Percentiles rank a stretch among this genome's conserved stretches.
These are phyloP conservation scores for Euwallacea similis DNA, from an alignment of 1,140 invertebrate species.

Conservation along the genomic window DNA sequence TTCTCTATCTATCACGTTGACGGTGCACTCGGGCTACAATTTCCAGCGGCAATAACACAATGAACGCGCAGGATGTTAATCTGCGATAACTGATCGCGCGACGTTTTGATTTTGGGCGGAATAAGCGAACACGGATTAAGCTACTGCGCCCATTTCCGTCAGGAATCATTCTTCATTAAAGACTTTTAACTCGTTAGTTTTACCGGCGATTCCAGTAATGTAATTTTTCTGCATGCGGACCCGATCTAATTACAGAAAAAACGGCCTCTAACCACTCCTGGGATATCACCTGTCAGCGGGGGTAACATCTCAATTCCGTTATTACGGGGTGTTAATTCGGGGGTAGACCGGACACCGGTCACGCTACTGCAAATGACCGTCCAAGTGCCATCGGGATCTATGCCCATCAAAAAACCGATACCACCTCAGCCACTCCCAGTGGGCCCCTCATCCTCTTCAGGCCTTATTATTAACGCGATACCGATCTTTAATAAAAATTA, in stretches of 20 bases:
- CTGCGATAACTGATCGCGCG: slow-evolving; percentile 52
- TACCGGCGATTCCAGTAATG: not conserved
- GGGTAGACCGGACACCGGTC: not conserved
- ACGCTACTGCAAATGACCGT: not conserved
- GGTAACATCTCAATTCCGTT: not conserved
- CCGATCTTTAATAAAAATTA: slow-evolving; percentile 49
- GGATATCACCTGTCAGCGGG: not conserved
- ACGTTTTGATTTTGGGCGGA: slow-evolving; percentile 48
- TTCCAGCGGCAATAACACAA: slow-evolving; percentile 54
- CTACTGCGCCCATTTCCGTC: slow-evolving; percentile 19
- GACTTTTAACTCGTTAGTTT: slow-evolving; percentile 11
- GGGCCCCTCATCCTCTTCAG: not conserved
- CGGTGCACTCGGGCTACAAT: slow-evolving; percentile 48
- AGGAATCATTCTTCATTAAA: slow-evolving; percentile 29
- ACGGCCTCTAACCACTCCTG: not conserved
- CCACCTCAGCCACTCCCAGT: slow-evolving; percentile 25
- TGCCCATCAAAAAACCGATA: not conserved
- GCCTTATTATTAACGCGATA: slow-evolving; percentile 47
- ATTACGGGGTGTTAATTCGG: slow-evolving; percentile 10
- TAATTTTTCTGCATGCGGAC: no score
- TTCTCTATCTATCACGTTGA: slow-evolving; percentile 54
- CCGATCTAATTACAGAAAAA: no score
- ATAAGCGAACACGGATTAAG: slow-evolving; percentile 23
- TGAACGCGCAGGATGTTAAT: slow-evolving; percentile 53
- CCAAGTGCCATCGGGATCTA: slow-evolving; percentile 6